A percentile compares a stretch with the other conserved stretches of the same genome.
phyloP scores from a whole-genome alignment of 1,140 invertebrate genomes.

The Magallana ariakensis region DNA sequence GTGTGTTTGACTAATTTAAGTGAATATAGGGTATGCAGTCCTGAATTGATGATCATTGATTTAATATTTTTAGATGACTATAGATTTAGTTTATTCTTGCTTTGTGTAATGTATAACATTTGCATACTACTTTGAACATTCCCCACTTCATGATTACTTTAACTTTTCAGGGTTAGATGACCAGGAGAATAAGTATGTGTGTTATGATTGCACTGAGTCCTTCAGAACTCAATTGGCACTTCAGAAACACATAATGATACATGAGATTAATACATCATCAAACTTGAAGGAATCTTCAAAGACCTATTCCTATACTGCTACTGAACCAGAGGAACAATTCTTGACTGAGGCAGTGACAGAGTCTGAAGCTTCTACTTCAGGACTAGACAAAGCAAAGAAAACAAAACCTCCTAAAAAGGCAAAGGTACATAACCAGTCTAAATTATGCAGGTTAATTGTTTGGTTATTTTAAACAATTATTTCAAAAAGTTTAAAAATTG shows the following conservation, averaged over 20 bases:
- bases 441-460: background rate
- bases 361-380: background rate
- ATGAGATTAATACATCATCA: constrained; percentile 44
- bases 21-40: too few relatives aligned
- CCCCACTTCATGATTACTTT: background rate
- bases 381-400: constrained; percentile 28
- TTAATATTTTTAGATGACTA: too few relatives aligned
- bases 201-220: constrained; percentile 83
- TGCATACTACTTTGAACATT: too few relatives aligned
- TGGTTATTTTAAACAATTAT: too few relatives aligned
- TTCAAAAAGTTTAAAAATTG: too few relatives aligned
- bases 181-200: constrained; percentile 78
- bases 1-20: too few relatives aligned
- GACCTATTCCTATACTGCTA: background rate
- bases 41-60: too few relatives aligned
- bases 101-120: too few relatives aligned
- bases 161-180: constrained; percentile 72
- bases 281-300: background rate
- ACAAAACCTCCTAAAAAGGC: constrained; percentile 44
- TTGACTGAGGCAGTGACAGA: background rate
- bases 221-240: constrained; percentile 81
- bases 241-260: constrained; percentile 58
- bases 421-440: background rate
- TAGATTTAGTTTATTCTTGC: too few relatives aligned
- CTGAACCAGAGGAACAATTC: background rate